Conservation (phyloP, 1,140 invertebrate genomes). For the Gerris buenoi region DNA sequence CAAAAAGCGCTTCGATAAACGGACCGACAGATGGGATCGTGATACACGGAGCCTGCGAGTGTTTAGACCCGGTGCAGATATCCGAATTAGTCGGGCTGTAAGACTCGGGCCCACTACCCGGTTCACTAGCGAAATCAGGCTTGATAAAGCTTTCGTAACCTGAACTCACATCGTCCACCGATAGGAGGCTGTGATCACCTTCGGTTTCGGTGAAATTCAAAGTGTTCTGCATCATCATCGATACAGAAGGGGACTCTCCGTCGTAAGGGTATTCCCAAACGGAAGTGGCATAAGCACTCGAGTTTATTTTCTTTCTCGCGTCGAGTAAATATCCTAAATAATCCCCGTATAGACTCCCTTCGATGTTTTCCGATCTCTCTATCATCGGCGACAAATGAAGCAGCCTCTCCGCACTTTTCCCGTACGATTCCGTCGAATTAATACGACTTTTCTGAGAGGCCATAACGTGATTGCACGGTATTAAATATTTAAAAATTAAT, state of each 20-base stretch:
- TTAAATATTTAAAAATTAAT: conserved; percentile 70
- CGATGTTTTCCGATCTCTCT: conserved; percentile 16
- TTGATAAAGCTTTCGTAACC: conserved; percentile 64
- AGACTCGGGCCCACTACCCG: conserved; percentile 17
- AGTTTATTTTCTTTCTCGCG: conserved; percentile 55
- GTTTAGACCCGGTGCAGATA: conserved; percentile 7
- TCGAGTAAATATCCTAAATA: conserved; percentile 71
- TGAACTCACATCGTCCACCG: conserved; percentile 63
- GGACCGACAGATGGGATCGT: conserved; percentile 40
- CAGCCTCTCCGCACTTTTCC: conserved; percentile 68
- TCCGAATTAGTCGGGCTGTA: conserved; percentile 15
- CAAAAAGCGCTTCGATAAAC: conserved; percentile 65
- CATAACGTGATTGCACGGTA: conserved; percentile 82
- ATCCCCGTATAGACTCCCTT: conserved; percentile 51
- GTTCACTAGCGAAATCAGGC: conserved; percentile 29
- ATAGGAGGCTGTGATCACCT: conserved; percentile 41
- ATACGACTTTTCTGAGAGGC: conserved; percentile 60
- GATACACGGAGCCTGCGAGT: conserved; percentile 20
- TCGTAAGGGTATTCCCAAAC: conserved; percentile 66
- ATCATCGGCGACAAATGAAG: conserved; percentile 53
- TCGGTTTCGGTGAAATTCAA: conserved; percentile 16
- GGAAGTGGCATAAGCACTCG: conserved; percentile 52
- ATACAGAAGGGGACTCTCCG: conserved; percentile 34
- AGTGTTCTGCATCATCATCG: conserved; percentile 10
- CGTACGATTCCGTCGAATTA: conserved; percentile 61